These are phyloP conservation scores for Phlogophora meticulosa DNA, from an alignment of 2,888 invertebrate species.

Conservation along the genomic window DNA sequence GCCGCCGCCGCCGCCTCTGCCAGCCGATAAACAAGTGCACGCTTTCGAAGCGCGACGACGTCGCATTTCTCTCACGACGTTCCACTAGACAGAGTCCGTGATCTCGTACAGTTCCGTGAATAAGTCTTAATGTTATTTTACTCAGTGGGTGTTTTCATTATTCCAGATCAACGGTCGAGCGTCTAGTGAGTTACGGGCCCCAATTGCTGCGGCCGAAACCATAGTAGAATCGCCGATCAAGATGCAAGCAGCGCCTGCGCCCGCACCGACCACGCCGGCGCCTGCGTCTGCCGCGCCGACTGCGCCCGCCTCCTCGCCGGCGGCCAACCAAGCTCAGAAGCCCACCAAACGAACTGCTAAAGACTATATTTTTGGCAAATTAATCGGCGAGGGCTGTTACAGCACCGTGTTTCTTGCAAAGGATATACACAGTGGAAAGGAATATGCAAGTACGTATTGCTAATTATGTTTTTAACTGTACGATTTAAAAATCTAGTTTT, in stretches of 20 bases:
- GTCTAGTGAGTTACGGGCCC: constrained; percentile 86
- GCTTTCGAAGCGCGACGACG: constrained; percentile 79
- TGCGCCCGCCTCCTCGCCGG: constrained; percentile 82
- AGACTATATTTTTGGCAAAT: constrained; percentile 98
- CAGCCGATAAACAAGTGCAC: constrained; percentile 81
- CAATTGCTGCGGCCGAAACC: constrained; percentile 90
- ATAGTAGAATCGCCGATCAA: constrained; percentile 88
- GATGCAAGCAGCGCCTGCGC: constrained; percentile 88
- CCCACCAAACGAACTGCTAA: constrained; percentile 94
- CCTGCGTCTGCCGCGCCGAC: constrained; percentile 83
- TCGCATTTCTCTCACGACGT: constrained; percentile 70
- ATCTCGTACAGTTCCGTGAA: constrained; percentile 65
- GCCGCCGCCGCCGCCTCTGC: constrained; percentile 63
- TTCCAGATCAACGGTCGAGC: constrained; percentile 86
- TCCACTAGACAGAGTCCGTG: constrained; percentile 67
- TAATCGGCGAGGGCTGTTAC: constrained; percentile 99
- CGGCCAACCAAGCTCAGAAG: constrained; percentile 82
- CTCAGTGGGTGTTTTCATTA: constrained; percentile 68
- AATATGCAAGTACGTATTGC: constrained; percentile 97
- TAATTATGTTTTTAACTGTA: background rate
- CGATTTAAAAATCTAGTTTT: background rate
- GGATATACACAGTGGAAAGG: constrained; percentile 96
- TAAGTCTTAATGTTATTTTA: constrained; percentile 53
- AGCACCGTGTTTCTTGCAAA: constrained; percentile 98
- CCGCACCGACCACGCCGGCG: constrained; percentile 82